Evolutionary conservation across 1,140 invertebrate genomes (phyloP), one percentile per base, ranked within the genome.

Genomic region (Lucilia sericata): DNA sequence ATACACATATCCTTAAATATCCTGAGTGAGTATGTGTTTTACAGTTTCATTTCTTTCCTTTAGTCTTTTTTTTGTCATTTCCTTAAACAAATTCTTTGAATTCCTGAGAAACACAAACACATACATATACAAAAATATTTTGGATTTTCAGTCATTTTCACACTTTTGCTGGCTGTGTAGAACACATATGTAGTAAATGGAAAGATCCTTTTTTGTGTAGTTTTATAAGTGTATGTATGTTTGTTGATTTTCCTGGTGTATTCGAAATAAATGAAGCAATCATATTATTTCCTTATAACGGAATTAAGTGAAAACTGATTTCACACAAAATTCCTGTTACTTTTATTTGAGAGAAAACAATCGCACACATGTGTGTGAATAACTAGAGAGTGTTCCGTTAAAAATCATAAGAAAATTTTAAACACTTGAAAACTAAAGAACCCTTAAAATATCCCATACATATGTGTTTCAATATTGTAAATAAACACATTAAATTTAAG

Each of bases 301-400:
- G 25, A 75, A 75, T 75, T 34, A 75, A 75, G 74, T 75, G 74
- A 75, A 75, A 75, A 75, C 25, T 75, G 74, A 75, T 75, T 30
- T 75, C 74, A 75, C 74, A 75, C 21, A 75, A 75, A 74, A 55
- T 55, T 55, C 51, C 51, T 55, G 51, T 55, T 55, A 7, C 2
- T 42, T 42, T 7, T 42, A 42, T 42, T 42, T 42, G 5, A 42
- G n/a, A n/a, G n/a, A 42, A 74, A 19, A 74, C 10, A 8, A 12
- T 74, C n/a, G 25, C 19, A 10, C 70, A 25, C n/a, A 74, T 30
- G 3, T 30, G 25, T 30, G 25, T 30, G 25, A 30, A 74, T 10
- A 42, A 10, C 2, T 42, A 42, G 0, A 42, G 42, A 8, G 25
- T 30, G 25, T 30, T 30, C 25, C 25, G 25, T 42, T 42, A 30